Conservation (phyloP, 1,140 invertebrate species). For the Cotesia glomerata region DNA sequence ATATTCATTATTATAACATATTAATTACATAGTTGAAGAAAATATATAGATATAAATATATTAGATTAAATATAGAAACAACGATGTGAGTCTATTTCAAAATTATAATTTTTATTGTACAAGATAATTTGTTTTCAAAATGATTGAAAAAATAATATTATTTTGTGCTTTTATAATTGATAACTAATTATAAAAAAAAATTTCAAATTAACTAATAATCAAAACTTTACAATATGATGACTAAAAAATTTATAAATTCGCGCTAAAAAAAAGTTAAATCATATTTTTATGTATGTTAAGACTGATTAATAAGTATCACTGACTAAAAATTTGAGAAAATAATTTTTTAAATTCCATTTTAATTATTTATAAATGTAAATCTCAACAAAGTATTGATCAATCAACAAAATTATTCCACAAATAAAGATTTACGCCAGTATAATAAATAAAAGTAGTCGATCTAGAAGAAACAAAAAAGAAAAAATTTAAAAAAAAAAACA, state of each 20-base stretch:
- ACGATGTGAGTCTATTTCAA: background rate
- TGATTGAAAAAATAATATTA: too few relatives aligned
- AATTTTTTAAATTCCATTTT: background rate
- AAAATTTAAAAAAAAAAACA: conserved; percentile 32
- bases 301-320: conserved; percentile 28
- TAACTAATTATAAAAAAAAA: background rate
- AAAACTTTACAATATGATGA: background rate
- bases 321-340: conserved; percentile 6
- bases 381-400: background rate
- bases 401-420: too few relatives aligned
- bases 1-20: conserved; percentile 12
- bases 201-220: background rate
- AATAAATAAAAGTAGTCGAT: background rate
- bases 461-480: background rate
- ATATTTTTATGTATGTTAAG: conserved; percentile 21
- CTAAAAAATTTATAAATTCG: background rate
- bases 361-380: background rate
- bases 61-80: background rate
- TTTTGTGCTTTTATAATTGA: too few relatives aligned
- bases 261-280: conserved; percentile 6
- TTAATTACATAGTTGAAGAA: conserved; percentile 6
- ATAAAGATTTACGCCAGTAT: too few relatives aligned
- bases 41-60: conserved; percentile 37
- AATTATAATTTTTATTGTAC: background rate
- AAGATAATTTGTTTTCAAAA: too few relatives aligned